phyloP scores from a whole-genome alignment of 2,888 invertebrate genomes.

The Melieria omissa region DNA sequence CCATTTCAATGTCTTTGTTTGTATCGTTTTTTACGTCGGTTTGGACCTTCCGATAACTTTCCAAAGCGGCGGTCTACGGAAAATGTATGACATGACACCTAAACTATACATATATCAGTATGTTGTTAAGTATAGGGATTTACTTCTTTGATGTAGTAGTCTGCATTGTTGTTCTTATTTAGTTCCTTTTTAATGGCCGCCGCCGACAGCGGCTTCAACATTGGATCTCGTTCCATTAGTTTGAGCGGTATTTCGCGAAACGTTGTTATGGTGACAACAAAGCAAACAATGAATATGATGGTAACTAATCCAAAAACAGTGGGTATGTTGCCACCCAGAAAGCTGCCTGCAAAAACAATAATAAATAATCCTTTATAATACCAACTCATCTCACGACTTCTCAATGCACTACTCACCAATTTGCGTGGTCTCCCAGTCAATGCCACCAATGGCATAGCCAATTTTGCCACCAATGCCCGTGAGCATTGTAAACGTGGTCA shows the following conservation, averaged over 20 bases:
- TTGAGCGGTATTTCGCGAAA: slow-evolving; percentile 71
- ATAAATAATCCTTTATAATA: neutral
- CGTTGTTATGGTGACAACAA: slow-evolving; percentile 70
- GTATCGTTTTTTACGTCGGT: too few species aligned
- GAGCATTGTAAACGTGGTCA: slow-evolving; percentile 74
- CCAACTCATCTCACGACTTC: too few species aligned
- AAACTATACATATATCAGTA: neutral
- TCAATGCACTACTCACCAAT: slow-evolving; percentile 57
- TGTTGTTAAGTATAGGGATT: neutral
- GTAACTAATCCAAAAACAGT: slow-evolving; percentile 72
- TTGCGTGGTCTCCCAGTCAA: slow-evolving; percentile 72
- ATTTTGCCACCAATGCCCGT: slow-evolving; percentile 74
- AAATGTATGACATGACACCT: too few species aligned
- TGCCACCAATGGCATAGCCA: slow-evolving; percentile 71
- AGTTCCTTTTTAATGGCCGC: slow-evolving; percentile 60
- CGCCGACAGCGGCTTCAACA: slow-evolving; percentile 61
- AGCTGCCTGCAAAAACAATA: slow-evolving; percentile 45
- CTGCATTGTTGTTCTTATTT: slow-evolving; percentile 59
- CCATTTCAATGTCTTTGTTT: slow-evolving; percentile 40
- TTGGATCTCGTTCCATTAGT: slow-evolving; percentile 62
- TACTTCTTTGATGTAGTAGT: slow-evolving; percentile 61
- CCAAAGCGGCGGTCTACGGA: slow-evolving; percentile 53
- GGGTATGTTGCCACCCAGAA: slow-evolving; percentile 71
- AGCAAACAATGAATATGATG: slow-evolving; percentile 70
- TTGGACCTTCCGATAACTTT: too few species aligned